A percentile compares a stretch with the other conserved stretches of the same genome.
phyloP scores from a whole-genome alignment of 2,888 invertebrate genomes.

The Drosophila emarginata region DNA sequence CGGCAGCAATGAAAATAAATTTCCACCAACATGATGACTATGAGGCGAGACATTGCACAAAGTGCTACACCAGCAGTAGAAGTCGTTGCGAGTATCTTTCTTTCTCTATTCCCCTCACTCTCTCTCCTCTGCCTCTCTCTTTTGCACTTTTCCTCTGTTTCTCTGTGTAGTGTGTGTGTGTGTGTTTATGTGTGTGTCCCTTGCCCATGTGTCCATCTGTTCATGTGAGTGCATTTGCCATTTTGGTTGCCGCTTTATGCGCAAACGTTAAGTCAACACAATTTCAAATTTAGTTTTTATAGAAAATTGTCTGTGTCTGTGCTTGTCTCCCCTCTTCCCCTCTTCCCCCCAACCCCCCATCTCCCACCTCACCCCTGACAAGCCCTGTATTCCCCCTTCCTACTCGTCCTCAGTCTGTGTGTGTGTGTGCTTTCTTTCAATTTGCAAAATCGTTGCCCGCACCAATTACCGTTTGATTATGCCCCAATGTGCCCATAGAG shows the following conservation, averaged over 20 bases:
- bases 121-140: background rate
- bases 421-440: constrained; percentile 54
- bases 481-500: constrained; percentile 42
- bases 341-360: no score
- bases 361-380: constrained; percentile 10
- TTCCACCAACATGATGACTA: constrained; percentile 71
- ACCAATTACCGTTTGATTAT: constrained; percentile 71
- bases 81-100: constrained; percentile 29
- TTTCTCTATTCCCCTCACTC: background rate
- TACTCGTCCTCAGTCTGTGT: constrained; percentile 14
- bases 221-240: constrained; percentile 62
- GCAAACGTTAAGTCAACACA: constrained; percentile 76
- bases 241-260: constrained; percentile 67
- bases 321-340: constrained; percentile 33
- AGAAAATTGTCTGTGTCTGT: constrained; percentile 60
- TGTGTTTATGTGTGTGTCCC: constrained; percentile 31
- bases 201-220: constrained; percentile 44
- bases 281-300: constrained; percentile 75
- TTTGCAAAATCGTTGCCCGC: constrained; percentile 70
- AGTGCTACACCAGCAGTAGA: constrained; percentile 56
- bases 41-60: constrained; percentile 68
- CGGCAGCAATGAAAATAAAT: constrained; percentile 76
- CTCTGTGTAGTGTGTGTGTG: constrained; percentile 2
- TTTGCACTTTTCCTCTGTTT: background rate
- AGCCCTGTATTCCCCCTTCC: constrained; percentile 8